A percentile compares a stretch with the other conserved stretches of the same genome.
Evolutionary conservation across 2,888 invertebrate genomes (phyloP).

Genomic region (Drosophila limbata): DNA sequence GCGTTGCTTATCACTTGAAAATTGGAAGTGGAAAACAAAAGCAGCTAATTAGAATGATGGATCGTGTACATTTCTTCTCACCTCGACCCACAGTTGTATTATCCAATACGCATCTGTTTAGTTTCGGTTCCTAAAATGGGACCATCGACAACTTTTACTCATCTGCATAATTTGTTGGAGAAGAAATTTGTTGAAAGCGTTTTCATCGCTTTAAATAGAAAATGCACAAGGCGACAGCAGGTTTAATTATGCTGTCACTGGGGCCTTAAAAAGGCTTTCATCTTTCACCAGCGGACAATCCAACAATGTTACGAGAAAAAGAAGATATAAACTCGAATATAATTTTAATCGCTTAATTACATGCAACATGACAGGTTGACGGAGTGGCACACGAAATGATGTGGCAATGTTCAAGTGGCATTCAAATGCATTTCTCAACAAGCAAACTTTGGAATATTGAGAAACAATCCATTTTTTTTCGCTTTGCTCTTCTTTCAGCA

Average conservation of each 20-base stretch:
- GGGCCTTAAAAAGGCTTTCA: slow-evolving; percentile 74
- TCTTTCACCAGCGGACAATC: slow-evolving; percentile 63
- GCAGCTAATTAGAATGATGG: slow-evolving; percentile 38
- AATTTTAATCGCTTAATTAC: slow-evolving; percentile 78
- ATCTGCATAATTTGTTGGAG: slow-evolving; percentile 66
- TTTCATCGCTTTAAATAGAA: slow-evolving; percentile 65
- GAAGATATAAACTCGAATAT: slow-evolving; percentile 58
- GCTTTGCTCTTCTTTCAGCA: slow-evolving; percentile 20
- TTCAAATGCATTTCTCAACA: slow-evolving; percentile 58
- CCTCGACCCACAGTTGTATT: background rate
- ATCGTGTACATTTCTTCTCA: slow-evolving; percentile 24
- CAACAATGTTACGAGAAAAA: slow-evolving; percentile 40
- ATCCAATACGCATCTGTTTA: slow-evolving; percentile 17
- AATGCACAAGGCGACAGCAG: slow-evolving; percentile 51
- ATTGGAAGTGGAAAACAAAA: slow-evolving; percentile 15
- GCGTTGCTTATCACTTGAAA: slow-evolving; percentile 16
- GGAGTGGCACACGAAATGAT: slow-evolving; percentile 62
- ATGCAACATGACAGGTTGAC: slow-evolving; percentile 77
- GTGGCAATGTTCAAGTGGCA: slow-evolving; percentile 65
- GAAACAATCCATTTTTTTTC: slow-evolving; percentile 10
- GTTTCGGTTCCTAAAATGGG: slow-evolving; percentile 12
- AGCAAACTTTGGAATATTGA: slow-evolving; percentile 20
- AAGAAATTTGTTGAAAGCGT: slow-evolving; percentile 64
- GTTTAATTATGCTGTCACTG: slow-evolving; percentile 80
- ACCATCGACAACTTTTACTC: slow-evolving; percentile 65